phyloP scores from a whole-genome alignment of 1,140 invertebrate genomes.

The Chymomyza costata region DNA sequence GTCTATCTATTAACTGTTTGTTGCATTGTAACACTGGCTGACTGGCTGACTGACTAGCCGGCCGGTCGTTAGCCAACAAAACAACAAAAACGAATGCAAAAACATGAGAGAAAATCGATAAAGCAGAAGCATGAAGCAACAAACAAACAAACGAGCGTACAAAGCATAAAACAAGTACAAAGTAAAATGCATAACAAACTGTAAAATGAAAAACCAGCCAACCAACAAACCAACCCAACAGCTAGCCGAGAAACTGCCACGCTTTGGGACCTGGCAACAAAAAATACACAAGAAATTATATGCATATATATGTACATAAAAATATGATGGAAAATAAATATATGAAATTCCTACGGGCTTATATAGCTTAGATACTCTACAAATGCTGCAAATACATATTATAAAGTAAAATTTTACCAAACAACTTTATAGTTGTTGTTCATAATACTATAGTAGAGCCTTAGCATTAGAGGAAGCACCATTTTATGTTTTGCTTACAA shows the following conservation, averaged over 20 bases:
- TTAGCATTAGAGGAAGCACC: no score
- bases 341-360: no score
- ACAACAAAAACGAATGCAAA: constrained; percentile 25
- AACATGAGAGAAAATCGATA: constrained; percentile 40
- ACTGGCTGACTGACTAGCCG: constrained; percentile 29
- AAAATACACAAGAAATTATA: constrained; percentile 43
- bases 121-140: constrained; percentile 38
- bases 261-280: no score
- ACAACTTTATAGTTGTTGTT: no score
- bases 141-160: constrained; percentile 33
- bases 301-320: constrained; percentile 38
- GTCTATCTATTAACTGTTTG: no score
- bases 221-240: constrained; percentile 28
- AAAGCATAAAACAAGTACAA: constrained; percentile 16
- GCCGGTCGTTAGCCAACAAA: constrained; percentile 50
- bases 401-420: no score
- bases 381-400: no score
- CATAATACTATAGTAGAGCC: no score
- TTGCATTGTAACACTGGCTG: constrained; percentile 72
- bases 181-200: constrained; percentile 40
- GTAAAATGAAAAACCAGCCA: constrained; percentile 37
- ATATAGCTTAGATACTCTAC: no score
- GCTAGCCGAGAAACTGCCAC: no score
- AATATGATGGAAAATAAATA: no score
- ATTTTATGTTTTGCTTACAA: no score